phyloP scores from a whole-genome alignment of 2,797 vertebrate species.

The Pseudochirops corinnae region DNA sequence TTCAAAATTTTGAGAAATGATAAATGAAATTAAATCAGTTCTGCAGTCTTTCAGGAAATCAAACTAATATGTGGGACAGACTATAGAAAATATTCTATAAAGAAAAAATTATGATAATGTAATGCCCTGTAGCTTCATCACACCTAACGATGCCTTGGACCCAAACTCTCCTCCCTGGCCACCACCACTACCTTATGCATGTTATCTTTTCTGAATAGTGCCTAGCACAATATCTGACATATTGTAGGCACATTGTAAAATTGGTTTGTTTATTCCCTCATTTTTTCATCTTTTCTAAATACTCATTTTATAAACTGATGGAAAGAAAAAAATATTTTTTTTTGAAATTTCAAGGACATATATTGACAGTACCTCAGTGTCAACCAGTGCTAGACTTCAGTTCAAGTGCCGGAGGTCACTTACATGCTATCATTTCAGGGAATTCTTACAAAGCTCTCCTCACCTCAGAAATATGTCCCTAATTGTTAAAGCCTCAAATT shows the following conservation, averaged over 20 bases:
- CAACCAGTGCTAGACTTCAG: not conserved
- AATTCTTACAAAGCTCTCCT: not conserved
- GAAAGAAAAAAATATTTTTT: not conserved
- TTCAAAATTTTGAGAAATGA: not conserved
- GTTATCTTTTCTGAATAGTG: not conserved
- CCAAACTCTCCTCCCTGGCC: not conserved
- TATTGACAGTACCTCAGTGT: conserved; percentile 6
- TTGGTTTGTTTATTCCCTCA: not conserved
- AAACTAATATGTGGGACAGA: conserved; percentile 42
- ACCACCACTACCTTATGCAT: not conserved
- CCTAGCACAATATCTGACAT: not conserved
- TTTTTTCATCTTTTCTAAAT: not conserved
- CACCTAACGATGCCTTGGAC: not conserved
- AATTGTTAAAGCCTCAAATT: conserved; percentile 25
- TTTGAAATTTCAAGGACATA: conserved; percentile 26
- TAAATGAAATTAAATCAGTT: conserved; percentile 38
- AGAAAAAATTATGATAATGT: not conserved
- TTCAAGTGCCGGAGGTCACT: not conserved
- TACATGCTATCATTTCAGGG: not conserved
- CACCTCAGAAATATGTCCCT: not conserved
- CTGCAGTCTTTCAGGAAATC: conserved; percentile 34
- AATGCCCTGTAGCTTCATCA: not conserved
- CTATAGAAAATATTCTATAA: conserved; percentile 48
- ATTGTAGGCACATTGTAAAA: not conserved
- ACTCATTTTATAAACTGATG: conserved; percentile 37